phyloP scores from a whole-genome alignment of 2,888 invertebrate species.

The Ichneumon xanthorius region DNA sequence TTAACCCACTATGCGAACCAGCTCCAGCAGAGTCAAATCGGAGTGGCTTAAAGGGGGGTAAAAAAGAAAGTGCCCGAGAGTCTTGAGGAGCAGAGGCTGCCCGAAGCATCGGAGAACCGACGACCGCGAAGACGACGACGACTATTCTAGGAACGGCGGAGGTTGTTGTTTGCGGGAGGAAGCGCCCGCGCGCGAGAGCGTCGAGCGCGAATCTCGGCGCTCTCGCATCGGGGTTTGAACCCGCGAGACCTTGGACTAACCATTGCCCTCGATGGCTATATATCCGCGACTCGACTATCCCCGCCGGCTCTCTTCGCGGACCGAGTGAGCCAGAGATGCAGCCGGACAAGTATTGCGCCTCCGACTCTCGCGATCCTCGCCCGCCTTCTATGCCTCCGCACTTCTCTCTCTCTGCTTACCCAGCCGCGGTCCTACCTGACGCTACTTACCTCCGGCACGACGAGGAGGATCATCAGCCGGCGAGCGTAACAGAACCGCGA shows the following conservation, averaged over 20 bases:
- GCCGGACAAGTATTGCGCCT: constrained; percentile 83
- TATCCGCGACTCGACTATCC: constrained; percentile 71
- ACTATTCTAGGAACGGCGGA: constrained; percentile 80
- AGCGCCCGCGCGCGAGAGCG: constrained; percentile 71
- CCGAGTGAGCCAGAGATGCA: constrained; percentile 72
- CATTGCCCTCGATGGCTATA: constrained; percentile 84
- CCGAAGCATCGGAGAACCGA: constrained; percentile 43
- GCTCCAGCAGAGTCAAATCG: constrained; percentile 7
- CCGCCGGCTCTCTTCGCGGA: background rate
- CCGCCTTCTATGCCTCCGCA: background rate
- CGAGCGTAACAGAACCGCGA: constrained; percentile 8
- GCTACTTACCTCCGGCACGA: constrained; percentile 23
- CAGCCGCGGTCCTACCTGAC: constrained; percentile 23
- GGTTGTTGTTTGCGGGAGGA: constrained; percentile 78
- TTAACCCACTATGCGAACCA: background rate
- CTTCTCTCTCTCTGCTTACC: constrained; percentile 8
- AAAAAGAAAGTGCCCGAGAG: background rate
- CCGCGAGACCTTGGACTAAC: constrained; percentile 84
- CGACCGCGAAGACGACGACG: constrained; percentile 55
- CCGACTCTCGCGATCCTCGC: constrained; percentile 37
- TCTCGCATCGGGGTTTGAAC: constrained; percentile 81
- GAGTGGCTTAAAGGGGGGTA: background rate
- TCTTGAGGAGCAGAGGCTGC: constrained; percentile 16
- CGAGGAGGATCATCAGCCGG: constrained; percentile 24
- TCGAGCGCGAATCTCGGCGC: constrained; percentile 67